phyloP scores from a whole-genome alignment of 2,888 invertebrate species.

The Galerucella calmariensis region DNA sequence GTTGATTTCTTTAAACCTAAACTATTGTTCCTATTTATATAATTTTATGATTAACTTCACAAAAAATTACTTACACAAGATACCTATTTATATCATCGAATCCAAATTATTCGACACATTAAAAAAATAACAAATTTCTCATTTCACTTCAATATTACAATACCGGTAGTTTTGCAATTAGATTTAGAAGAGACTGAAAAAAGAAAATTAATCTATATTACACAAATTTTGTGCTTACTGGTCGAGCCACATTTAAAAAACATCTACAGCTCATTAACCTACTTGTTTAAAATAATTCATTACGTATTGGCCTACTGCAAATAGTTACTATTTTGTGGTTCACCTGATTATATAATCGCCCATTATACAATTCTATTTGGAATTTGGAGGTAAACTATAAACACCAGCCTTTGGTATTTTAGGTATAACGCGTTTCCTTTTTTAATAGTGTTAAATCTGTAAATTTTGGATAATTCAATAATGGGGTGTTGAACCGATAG shows the following conservation, averaged over 20 bases:
- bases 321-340: constrained; percentile 8
- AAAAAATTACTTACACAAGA: not conserved
- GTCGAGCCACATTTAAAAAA: constrained; percentile 13
- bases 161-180: not conserved
- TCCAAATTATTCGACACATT: too few species aligned
- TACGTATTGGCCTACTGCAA: constrained; percentile 22
- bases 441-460: too few species aligned
- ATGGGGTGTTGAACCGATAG: too few species aligned
- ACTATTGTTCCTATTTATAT: not conserved
- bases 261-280: constrained; percentile 24
- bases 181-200: not conserved
- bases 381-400: too few species aligned
- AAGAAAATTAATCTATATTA: not conserved
- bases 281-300: constrained; percentile 21
- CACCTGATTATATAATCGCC: not conserved
- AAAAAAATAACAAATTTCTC: too few species aligned
- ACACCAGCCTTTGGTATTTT: too few species aligned
- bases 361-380: too few species aligned
- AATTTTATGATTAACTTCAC: not conserved
- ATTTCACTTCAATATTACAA: too few species aligned
- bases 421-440: too few species aligned
- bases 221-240: not conserved
- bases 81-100: too few species aligned
- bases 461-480: too few species aligned
- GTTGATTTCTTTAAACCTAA: not conserved